phyloP scores from a whole-genome alignment of 2,797 vertebrate genomes.

The Phrynocephalus forsythii region DNA sequence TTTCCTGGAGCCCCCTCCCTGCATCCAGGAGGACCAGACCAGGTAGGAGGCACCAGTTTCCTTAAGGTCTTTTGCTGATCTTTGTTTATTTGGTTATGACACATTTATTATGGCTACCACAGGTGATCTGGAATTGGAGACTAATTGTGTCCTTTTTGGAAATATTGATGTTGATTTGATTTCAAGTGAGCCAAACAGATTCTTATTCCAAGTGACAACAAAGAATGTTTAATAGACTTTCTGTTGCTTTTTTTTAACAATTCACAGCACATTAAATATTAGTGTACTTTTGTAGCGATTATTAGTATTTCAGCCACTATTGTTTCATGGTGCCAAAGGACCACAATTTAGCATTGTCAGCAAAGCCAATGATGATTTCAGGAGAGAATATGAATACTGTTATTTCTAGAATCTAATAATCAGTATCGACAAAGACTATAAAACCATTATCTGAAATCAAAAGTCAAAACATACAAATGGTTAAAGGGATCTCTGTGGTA shows the following conservation, averaged over 20 bases:
- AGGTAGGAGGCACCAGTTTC: too few species aligned
- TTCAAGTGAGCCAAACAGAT: neutral
- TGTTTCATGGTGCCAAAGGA: constrained; percentile 1
- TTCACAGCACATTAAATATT: neutral
- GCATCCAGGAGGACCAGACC: too few species aligned
- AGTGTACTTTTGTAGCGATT: neutral
- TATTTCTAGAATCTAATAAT: neutral
- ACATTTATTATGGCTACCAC: too few species aligned
- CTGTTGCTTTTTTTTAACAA: neutral
- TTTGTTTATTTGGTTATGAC: too few species aligned
- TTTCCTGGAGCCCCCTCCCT: too few species aligned
- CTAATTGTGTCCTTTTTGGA: too few species aligned
- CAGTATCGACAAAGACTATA: constrained; percentile 3
- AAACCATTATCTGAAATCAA: neutral
- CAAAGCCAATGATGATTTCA: rapidly evolving
- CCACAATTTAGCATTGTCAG: neutral
- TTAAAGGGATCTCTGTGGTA: neutral
- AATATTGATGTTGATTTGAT: neutral
- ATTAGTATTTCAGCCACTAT: neutral
- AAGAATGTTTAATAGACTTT: neutral
- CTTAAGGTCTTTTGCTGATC: neutral
- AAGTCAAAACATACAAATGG: neutral
- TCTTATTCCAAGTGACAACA: neutral
- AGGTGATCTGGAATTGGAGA: too few species aligned
- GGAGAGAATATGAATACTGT: neutral